Evolutionary conservation across 2,113 vertebrate species (phyloP).

Genomic region (Ploceus nigricollis): DNA sequence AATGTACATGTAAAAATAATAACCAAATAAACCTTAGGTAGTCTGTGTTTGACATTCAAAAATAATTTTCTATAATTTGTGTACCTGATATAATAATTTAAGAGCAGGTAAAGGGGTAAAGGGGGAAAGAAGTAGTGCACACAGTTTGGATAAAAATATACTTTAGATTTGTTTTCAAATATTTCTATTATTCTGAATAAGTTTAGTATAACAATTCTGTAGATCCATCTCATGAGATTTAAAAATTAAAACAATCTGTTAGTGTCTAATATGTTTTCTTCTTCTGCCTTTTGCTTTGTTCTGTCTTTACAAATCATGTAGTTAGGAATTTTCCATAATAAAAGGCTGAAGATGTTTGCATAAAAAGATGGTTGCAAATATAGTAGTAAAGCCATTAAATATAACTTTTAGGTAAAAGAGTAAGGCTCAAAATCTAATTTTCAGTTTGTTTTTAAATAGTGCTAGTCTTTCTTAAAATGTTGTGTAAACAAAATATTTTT

Average conservation of each 20-base stretch:
- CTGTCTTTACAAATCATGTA: background rate
- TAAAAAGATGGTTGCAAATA: background rate
- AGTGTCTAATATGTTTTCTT: background rate
- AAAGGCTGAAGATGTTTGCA: background rate
- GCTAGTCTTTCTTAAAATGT: background rate
- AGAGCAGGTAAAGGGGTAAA: background rate
- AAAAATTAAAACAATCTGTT: background rate
- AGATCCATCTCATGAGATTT: background rate
- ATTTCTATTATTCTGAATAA: background rate
- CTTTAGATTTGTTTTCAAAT: background rate
- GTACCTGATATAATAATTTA: background rate
- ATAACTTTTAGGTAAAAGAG: background rate
- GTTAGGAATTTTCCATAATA: background rate
- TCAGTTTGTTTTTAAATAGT: background rate
- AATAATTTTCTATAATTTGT: background rate
- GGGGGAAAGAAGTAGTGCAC: background rate
- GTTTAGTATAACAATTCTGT: background rate
- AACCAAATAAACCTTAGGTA: background rate
- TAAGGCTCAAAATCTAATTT: background rate
- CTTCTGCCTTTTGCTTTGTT: background rate
- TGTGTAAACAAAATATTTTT: background rate
- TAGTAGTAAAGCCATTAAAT: background rate
- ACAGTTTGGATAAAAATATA: background rate
- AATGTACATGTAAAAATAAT: slow-evolving; percentile 2
- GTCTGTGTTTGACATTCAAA: background rate